phyloP scores from a whole-genome alignment of 2,113 vertebrate species.

The Lamprotornis superbus region DNA sequence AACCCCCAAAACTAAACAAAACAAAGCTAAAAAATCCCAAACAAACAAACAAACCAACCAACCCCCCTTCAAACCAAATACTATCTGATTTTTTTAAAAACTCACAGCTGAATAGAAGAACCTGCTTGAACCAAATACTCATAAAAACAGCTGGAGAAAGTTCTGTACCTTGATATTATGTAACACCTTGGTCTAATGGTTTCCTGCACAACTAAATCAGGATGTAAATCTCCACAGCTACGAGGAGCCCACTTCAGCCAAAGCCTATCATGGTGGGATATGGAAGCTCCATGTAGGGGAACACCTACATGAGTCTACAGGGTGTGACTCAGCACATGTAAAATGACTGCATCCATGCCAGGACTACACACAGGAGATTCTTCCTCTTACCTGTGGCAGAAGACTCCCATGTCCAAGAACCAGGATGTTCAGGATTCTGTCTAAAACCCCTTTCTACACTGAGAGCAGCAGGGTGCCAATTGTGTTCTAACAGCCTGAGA shows the following conservation, averaged over 20 bases:
- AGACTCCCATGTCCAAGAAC: not conserved
- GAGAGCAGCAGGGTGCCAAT: not conserved
- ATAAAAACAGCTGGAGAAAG: not conserved
- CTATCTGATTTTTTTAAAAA: not conserved
- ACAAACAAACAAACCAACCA: not conserved
- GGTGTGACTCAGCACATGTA: not conserved
- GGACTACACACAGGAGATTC: not conserved
- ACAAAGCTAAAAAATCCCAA: not conserved
- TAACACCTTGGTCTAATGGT: not conserved
- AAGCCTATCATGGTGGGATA: not conserved
- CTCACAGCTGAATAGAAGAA: not conserved
- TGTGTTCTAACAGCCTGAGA: not conserved
- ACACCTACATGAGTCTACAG: not conserved
- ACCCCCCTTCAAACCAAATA: not conserved
- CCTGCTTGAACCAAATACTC: not conserved
- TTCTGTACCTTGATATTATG: not conserved
- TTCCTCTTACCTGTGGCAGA: not conserved
- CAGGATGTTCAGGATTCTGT: not conserved
- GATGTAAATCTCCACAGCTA: not conserved
- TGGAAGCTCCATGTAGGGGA: not conserved
- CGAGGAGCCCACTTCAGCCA: not conserved
- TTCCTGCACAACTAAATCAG: not conserved
- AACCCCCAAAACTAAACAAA: not conserved
- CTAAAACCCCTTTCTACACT: not conserved
- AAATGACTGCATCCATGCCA: not conserved